A percentile compares a stretch with the other conserved stretches of the same genome.
Conservation (phyloP, 2,797 vertebrate species). For the Anabacerthia variegaticeps region DNA sequence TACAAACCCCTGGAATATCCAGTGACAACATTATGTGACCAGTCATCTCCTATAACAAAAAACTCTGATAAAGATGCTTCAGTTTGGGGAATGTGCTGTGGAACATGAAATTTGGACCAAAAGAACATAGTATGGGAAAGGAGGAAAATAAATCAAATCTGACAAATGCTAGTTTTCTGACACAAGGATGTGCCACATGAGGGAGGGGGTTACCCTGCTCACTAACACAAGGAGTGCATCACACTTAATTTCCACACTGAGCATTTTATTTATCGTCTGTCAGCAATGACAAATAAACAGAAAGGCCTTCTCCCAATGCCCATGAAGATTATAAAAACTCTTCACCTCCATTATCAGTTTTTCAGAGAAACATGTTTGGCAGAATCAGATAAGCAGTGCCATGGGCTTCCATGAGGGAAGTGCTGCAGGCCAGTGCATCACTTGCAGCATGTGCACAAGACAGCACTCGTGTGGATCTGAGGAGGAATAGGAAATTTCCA, state of each 20-base stretch:
- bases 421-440: accelerated
- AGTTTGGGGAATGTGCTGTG: neutral
- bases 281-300: neutral
- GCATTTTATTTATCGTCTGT: neutral
- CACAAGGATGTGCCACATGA: neutral
- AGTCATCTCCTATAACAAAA: slow-evolving; percentile 12
- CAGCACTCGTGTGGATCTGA: accelerated
- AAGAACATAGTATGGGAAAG: slow-evolving; percentile 1
- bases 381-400: neutral
- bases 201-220: neutral
- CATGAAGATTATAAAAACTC: neutral
- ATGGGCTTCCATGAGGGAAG: accelerated
- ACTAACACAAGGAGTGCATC: neutral
- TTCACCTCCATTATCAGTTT: neutral
- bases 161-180: neutral
- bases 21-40: slow-evolving; percentile 65
- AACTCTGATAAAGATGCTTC: neutral
- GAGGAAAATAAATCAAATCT: slow-evolving; percentile 1
- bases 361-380: neutral
- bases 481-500: neutral
- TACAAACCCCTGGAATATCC: slow-evolving; percentile 57
- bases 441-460: accelerated
- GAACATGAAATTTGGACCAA: neutral
- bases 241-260: neutral
- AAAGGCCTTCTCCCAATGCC: neutral